Percentiles rank a stretch among this genome's conserved stretches.
These are phyloP conservation scores for Cynodonichthys magdalenae DNA, from an alignment of 2,797 vertebrate genomes.

Conservation along the genomic window DNA sequence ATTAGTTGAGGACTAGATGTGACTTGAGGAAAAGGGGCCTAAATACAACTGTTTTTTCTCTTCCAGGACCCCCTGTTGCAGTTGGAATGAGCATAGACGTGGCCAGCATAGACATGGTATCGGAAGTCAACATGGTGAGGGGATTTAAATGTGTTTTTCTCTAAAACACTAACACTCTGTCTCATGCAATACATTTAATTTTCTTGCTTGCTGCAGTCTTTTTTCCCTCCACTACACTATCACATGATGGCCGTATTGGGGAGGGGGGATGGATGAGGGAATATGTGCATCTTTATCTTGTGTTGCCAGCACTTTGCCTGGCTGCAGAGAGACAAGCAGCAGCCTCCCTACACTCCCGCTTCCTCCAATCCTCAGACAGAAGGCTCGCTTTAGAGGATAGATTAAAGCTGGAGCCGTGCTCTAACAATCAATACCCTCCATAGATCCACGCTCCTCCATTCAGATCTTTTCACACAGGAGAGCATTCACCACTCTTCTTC, in stretches of 20 bases:
- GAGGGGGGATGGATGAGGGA: slow-evolving; percentile 38
- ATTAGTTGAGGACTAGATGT: too few species aligned
- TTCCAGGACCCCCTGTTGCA: slow-evolving; percentile 90
- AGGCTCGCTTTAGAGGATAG: slow-evolving; percentile 18
- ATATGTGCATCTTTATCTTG: slow-evolving; percentile 59
- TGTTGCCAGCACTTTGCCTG: slow-evolving; percentile 7
- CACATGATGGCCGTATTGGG: slow-evolving; percentile 45
- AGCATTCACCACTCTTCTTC: neutral
- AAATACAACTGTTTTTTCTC: slow-evolving; percentile 41
- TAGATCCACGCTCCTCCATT: slow-evolving; percentile 14
- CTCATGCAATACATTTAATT: slow-evolving; percentile 12
- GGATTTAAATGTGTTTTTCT: slow-evolving; percentile 4
- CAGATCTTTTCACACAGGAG: slow-evolving; percentile 6
- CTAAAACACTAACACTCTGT: neutral
- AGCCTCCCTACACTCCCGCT: slow-evolving; percentile 24
- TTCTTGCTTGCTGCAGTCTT: neutral
- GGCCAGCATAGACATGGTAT: slow-evolving; percentile 96
- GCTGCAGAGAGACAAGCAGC: neutral
- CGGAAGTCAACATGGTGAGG: slow-evolving; percentile 97
- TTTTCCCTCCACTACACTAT: slow-evolving; percentile 27
- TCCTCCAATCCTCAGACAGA: slow-evolving; percentile 24
- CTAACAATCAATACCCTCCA: slow-evolving; percentile 11
- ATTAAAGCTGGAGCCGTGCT: slow-evolving; percentile 30
- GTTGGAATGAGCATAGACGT: slow-evolving; percentile 97
- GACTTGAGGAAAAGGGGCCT: slow-evolving; percentile 10